Percentiles rank a stretch among this genome's conserved stretches.
phyloP scores from a whole-genome alignment of 2,888 invertebrate genomes.

The Girardia tigrina region DNA sequence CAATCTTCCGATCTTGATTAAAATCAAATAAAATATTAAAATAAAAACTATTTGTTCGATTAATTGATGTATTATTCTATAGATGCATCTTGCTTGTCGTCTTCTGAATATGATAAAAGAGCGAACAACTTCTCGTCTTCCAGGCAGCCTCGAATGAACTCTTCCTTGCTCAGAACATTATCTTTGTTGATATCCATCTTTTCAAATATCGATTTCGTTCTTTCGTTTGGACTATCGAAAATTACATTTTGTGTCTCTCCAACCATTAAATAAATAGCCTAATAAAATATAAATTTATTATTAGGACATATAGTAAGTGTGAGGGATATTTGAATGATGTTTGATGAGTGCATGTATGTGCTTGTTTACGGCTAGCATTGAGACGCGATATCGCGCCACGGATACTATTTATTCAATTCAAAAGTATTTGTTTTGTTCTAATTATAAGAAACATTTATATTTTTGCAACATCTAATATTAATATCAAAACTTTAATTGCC shows the following conservation, averaged over 20 bases:
- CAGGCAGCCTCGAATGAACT: conserved; percentile 83
- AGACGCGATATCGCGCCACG: too few relatives aligned
- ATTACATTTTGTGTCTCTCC: conserved; percentile 69
- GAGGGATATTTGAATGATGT: too few relatives aligned
- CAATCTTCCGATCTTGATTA: background rate
- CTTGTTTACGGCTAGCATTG: too few relatives aligned
- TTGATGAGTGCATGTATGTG: too few relatives aligned
- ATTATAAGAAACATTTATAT: too few relatives aligned
- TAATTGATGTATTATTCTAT: background rate
- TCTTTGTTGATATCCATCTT: conserved; percentile 98
- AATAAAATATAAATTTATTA: conserved; percentile 48
- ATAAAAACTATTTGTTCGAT: background rate
- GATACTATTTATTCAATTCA: too few relatives aligned
- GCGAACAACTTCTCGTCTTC: conserved; percentile 70
- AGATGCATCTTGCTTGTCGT: background rate
- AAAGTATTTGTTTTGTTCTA: too few relatives aligned
- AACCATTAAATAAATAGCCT: conserved; percentile 97
- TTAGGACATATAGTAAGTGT: too few relatives aligned
- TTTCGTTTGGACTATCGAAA: conserved; percentile 68
- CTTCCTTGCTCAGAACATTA: conserved; percentile 85
- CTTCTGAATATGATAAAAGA: conserved; percentile 37
- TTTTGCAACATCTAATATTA: too few relatives aligned
- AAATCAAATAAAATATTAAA: background rate
- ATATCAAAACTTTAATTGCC: too few relatives aligned
- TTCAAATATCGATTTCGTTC: conserved; percentile 90